These are phyloP conservation scores for Helostoma temminkii DNA, from an alignment of 2,797 vertebrate genomes.

Conservation along the genomic window DNA sequence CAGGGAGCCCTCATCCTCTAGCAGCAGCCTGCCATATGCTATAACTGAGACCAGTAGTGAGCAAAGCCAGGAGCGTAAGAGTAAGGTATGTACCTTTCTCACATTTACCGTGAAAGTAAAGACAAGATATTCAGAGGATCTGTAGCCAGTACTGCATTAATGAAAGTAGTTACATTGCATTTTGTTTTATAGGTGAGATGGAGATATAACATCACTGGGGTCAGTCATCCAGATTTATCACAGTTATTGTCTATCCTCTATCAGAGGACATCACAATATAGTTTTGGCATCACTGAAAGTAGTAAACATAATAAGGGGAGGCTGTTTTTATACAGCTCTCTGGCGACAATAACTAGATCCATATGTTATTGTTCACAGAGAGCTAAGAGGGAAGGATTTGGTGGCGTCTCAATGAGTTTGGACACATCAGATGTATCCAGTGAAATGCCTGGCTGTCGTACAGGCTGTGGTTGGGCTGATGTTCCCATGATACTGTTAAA, in stretches of 20 bases:
- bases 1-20: conserved; percentile 88
- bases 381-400: conserved; percentile 15
- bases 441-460: conserved; percentile 42
- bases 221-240: conserved; percentile 16
- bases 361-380: conserved; percentile 41
- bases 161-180: neutral
- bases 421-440: conserved; percentile 49
- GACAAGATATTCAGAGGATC: neutral
- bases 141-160: neutral
- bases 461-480: conserved; percentile 33
- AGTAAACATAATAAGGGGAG: conserved; percentile 13
- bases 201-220: neutral
- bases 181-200: neutral
- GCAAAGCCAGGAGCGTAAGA: conserved; percentile 87
- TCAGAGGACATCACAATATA: conserved; percentile 6
- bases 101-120: conserved; percentile 1
- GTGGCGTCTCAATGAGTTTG: conserved; percentile 51
- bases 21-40: conserved; percentile 86
- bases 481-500: conserved; percentile 49
- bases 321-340: conserved; percentile 22
- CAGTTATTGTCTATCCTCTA: conserved; percentile 1
- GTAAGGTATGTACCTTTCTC: conserved; percentile 82
- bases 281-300: conserved; percentile 18
- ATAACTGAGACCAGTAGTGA: conserved; percentile 84
- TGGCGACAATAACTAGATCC: conserved; percentile 42